Conservation (phyloP, 2,113 vertebrate species). For the Anoura caudifer region DNA sequence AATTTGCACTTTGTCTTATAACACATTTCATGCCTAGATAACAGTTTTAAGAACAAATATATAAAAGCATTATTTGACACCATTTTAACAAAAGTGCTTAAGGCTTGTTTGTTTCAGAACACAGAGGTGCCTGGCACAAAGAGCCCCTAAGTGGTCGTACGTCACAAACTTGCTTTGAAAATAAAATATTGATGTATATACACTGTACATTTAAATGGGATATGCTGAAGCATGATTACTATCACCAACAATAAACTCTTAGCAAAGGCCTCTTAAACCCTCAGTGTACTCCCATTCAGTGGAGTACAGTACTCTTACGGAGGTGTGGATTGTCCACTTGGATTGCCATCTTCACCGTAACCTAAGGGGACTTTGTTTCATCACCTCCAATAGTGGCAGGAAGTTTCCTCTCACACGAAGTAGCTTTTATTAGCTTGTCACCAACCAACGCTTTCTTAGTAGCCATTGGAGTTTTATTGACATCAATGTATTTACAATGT, state of each 20-base stretch:
- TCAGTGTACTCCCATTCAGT: not conserved
- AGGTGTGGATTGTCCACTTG: not conserved
- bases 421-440: not conserved
- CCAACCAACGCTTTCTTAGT: not conserved
- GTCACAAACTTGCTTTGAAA: not conserved
- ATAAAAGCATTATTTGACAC: conserved; percentile 38
- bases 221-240: not conserved
- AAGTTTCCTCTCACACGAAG: not conserved
- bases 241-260: not conserved
- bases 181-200: conserved; percentile 56
- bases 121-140: not conserved
- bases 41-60: not conserved
- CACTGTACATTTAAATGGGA: conserved; percentile 8
- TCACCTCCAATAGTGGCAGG: not conserved
- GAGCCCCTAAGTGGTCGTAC: not conserved
- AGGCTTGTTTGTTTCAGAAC: conserved; percentile 38
- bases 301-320: not conserved
- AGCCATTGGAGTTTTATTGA: conserved; percentile 34
- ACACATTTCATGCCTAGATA: conserved; percentile 6
- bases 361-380: not conserved
- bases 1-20: conserved; percentile 5
- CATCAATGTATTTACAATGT: conserved; percentile 1
- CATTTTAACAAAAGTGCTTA: conserved; percentile 52
- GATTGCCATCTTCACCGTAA: not conserved
- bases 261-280: not conserved